phyloP scores from a whole-genome alignment of 2,113 vertebrate genomes.

The Scortum barcoo region DNA sequence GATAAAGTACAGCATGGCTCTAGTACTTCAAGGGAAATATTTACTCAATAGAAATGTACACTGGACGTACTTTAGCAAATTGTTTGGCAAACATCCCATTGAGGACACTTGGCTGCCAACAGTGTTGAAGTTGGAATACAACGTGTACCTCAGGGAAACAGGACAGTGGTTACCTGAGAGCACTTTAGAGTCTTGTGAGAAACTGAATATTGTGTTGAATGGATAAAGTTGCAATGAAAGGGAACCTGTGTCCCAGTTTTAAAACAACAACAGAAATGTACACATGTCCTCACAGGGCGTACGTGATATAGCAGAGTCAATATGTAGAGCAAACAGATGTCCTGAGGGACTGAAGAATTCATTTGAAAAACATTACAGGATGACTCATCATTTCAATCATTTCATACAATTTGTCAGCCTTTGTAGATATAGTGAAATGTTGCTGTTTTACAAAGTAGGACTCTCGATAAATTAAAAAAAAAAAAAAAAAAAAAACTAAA shows the following conservation, averaged over 20 bases:
- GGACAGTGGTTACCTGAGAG: constrained; percentile 64
- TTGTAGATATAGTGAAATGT: background rate
- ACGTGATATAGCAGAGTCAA: constrained; percentile 34
- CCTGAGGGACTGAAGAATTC: background rate
- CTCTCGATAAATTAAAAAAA: background rate
- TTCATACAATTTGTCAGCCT: background rate
- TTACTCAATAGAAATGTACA: background rate
- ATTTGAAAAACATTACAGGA: constrained; percentile 36
- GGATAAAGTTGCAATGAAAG: constrained; percentile 65
- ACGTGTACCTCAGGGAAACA: constrained; percentile 37
- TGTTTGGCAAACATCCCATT: background rate
- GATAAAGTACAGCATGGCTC: background rate
- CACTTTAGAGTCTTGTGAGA: constrained; percentile 57
- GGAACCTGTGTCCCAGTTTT: constrained; percentile 64
- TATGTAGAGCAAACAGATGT: constrained; percentile 19
- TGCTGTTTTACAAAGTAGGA: background rate
- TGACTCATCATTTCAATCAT: too few relatives aligned
- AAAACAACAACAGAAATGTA: constrained; percentile 33
- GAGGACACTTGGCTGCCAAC: background rate
- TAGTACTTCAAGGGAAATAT: background rate
- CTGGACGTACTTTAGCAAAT: background rate
- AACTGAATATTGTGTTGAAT: constrained; percentile 58
- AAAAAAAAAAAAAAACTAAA: background rate
- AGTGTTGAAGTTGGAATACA: constrained; percentile 38
- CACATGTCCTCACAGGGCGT: background rate